Evolutionary conservation across 2,797 vertebrate species (phyloP).

Genomic region (Notamacropus eugenii): DNA sequence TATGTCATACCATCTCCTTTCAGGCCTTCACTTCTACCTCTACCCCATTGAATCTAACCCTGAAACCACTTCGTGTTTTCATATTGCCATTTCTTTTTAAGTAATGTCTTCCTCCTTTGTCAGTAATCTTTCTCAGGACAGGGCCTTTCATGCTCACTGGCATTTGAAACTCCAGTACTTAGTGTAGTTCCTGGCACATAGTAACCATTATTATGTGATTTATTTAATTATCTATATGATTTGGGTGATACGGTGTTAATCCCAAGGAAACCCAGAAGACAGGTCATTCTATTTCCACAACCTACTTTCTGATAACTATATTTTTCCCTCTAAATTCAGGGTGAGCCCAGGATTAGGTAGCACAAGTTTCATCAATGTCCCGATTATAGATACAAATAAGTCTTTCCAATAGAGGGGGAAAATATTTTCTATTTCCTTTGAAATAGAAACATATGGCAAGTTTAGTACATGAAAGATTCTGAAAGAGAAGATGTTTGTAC

Average conservation of each 20-base stretch:
- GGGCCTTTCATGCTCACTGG: background rate
- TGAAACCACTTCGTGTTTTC: background rate
- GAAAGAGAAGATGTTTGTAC: background rate
- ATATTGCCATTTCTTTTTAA: background rate
- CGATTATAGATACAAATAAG: background rate
- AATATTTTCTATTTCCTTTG: constrained; percentile 8
- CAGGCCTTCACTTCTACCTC: background rate
- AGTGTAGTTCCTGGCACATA: background rate
- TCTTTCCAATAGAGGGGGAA: background rate
- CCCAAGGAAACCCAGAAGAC: background rate
- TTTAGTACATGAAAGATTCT: background rate
- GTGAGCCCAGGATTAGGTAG: background rate
- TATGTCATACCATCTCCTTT: background rate
- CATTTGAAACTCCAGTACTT: background rate
- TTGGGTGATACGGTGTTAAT: background rate
- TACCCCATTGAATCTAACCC: background rate
- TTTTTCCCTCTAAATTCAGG: background rate
- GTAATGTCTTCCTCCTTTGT: background rate
- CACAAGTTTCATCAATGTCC: background rate
- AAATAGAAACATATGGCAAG: constrained; percentile 2
- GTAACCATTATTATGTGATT: background rate
- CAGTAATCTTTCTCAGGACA: background rate
- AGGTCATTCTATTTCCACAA: background rate
- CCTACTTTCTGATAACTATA: background rate
- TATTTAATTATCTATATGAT: background rate